Conservation (phyloP, 2,797 vertebrate species). For the Tadarida brasiliensis region DNA sequence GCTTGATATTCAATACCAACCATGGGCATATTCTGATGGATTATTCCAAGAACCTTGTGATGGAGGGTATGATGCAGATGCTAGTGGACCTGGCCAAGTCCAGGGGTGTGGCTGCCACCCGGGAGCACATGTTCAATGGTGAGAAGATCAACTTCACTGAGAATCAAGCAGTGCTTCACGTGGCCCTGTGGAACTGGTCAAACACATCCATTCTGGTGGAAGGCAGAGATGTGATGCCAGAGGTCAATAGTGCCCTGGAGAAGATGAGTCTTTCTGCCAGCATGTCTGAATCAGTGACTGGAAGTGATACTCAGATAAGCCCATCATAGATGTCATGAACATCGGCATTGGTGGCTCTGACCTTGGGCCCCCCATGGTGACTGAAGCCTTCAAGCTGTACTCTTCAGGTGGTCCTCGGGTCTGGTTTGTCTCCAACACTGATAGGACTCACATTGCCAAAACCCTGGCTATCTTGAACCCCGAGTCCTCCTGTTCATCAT, state of each 20-base stretch:
- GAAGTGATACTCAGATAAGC: conserved; percentile 97
- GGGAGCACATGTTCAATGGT: not conserved
- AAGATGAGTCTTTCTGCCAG: conserved; percentile 98
- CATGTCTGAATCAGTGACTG: conserved; percentile 95
- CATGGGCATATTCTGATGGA: not conserved
- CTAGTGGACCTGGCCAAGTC: not conserved
- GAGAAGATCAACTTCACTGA: conserved; percentile 69
- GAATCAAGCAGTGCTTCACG: conserved; percentile 96
- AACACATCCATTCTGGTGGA: conserved; percentile 93
- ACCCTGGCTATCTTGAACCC: conserved; percentile 94
- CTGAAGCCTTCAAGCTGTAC: conserved; percentile 96
- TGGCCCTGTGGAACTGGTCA: conserved; percentile 96
- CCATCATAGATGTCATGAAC: conserved; percentile 97
- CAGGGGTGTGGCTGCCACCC: not conserved
- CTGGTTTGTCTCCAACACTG: conserved; percentile 99
- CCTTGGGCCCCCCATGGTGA: conserved; percentile 98
- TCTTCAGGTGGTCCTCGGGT: conserved; percentile 94
- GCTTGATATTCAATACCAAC: not conserved
- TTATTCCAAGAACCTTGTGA: not conserved
- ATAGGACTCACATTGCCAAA: conserved; percentile 97
- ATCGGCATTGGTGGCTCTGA: conserved; percentile 98
- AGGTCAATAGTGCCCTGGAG: conserved; percentile 95
- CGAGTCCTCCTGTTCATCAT: conserved; percentile 96
- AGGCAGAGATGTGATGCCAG: conserved; percentile 96
- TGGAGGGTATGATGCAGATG: not conserved